A percentile compares a stretch with the other conserved stretches of the same genome.
Conservation (phyloP, 2,888 invertebrate species). For the Pinctada fucata region DNA sequence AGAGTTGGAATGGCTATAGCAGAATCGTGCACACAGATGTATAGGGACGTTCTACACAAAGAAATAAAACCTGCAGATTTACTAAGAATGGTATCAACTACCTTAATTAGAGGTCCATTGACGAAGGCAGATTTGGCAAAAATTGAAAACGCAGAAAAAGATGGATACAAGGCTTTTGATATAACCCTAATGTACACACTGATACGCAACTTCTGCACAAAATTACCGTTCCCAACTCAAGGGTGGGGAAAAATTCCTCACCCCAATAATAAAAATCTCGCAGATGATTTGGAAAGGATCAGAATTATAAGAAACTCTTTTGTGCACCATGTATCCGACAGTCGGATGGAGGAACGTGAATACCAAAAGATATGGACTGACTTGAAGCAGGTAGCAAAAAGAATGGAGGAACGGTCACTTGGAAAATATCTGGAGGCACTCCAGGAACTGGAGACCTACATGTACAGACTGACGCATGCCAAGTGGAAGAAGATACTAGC, state of each 20-base stretch:
- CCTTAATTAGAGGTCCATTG: neutral
- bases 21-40: neutral
- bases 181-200: constrained; percentile 1
- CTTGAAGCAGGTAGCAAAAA: neutral
- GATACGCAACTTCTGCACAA: neutral
- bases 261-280: neutral
- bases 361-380: neutral
- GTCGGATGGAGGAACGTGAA: neutral
- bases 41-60: neutral
- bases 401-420: too few species aligned
- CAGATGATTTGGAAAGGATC: constrained; percentile 9
- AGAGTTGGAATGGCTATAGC: neutral
- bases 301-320: neutral
- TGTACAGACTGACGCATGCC: too few species aligned
- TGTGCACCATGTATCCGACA: neutral
- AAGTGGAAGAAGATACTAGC: too few species aligned
- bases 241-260: neutral
- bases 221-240: neutral
- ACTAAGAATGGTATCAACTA: neutral
- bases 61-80: neutral
- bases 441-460: too few species aligned
- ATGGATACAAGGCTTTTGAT: neutral
- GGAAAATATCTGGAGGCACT: too few species aligned
- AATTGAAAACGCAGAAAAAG: neutral
- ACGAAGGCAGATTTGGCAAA: neutral